A percentile compares a stretch with the other conserved stretches of the same genome.
Conservation (phyloP, 1,140 invertebrate species). For the Lanistes nyassanus region DNA sequence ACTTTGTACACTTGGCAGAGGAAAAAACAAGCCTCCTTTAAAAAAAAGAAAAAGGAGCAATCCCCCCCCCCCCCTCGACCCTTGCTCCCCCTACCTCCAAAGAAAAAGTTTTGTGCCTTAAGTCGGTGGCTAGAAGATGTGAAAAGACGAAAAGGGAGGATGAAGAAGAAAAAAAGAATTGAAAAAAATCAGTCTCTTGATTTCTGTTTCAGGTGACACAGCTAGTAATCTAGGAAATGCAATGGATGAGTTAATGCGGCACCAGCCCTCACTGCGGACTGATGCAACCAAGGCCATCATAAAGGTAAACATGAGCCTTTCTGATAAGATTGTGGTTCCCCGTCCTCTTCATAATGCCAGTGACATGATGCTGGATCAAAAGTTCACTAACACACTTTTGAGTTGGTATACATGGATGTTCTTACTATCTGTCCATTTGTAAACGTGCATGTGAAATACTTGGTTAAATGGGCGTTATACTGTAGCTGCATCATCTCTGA, state of each 20-base stretch:
- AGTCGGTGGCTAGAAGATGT: neutral
- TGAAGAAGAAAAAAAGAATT: neutral
- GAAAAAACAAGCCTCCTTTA: too few relatives aligned
- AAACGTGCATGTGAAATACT: too few relatives aligned
- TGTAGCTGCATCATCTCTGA: too few relatives aligned
- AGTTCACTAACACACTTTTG: neutral
- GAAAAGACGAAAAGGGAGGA: neutral
- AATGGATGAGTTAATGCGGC: slow-evolving; percentile 93
- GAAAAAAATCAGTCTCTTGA: neutral
- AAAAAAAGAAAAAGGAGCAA: too few relatives aligned
- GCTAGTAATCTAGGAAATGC: slow-evolving; percentile 89
- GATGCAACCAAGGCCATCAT: slow-evolving; percentile 87
- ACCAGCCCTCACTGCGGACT: slow-evolving; percentile 85
- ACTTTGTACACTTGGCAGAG: too few relatives aligned
- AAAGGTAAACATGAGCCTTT: slow-evolving; percentile 68
- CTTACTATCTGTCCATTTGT: neutral
- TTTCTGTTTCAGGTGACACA: slow-evolving; percentile 73
- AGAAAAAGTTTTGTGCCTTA: too few relatives aligned
- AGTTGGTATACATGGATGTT: neutral
- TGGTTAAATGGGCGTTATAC: too few relatives aligned
- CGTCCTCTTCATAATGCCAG: too few relatives aligned
- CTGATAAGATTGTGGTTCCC: too few relatives aligned
- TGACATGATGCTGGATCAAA: neutral
- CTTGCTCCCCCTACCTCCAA: too few relatives aligned
- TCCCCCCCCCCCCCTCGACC: too few relatives aligned